phyloP scores from a whole-genome alignment of 2,113 vertebrate genomes.

The Numenius arquata region DNA sequence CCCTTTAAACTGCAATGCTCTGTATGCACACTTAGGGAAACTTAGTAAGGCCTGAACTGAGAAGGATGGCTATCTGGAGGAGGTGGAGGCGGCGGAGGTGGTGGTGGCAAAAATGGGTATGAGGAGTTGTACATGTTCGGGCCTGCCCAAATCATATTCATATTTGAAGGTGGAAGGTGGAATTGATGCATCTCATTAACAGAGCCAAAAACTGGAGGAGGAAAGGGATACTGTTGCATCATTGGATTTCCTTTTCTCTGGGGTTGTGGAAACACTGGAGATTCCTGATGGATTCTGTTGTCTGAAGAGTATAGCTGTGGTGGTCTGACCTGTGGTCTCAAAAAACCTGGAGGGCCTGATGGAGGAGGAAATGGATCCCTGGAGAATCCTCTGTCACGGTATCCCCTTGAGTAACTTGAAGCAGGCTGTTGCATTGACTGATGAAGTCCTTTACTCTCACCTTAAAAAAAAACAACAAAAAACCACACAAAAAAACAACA shows the following conservation, averaged over 20 bases:
- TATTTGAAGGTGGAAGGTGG: neutral
- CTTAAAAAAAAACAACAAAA: neutral
- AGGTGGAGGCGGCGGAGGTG: neutral
- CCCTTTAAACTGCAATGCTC: neutral
- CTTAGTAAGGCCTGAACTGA: constrained; percentile 49
- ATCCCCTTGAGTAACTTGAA: constrained; percentile 37
- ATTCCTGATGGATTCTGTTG: constrained; percentile 9
- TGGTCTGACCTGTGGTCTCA: neutral
- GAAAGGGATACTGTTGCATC: constrained; percentile 56
- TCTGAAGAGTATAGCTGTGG: constrained; percentile 35
- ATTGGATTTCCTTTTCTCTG: neutral
- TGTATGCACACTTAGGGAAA: neutral
- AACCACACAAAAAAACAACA: no score
- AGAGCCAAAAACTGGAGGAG: constrained; percentile 33
- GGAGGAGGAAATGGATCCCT: neutral
- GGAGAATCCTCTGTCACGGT: constrained; percentile 42
- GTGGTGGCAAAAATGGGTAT: neutral
- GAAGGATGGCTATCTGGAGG: constrained; percentile 11
- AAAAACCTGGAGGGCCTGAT: neutral
- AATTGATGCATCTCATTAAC: neutral
- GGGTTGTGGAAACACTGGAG: constrained; percentile 20
- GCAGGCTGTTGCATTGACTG: constrained; percentile 1
- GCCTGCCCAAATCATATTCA: constrained; percentile 60
- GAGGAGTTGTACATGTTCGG: constrained; percentile 10
- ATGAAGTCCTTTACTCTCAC: constrained; percentile 40